Evolutionary conservation across 2,113 vertebrate genomes (phyloP).

Genomic region (Cynopterus brachyotis): DNA sequence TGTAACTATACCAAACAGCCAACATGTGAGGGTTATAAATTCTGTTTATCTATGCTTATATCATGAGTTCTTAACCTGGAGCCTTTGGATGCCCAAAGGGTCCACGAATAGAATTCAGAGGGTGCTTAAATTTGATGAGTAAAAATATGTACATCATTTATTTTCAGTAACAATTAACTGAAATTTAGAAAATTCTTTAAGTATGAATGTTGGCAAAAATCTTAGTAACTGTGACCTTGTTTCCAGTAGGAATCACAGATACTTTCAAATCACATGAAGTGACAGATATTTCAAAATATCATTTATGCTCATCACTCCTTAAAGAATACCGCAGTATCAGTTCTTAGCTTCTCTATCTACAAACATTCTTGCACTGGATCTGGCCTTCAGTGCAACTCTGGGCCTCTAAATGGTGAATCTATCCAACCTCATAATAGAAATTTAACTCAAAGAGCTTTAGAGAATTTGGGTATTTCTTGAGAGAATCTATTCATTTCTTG

Average conservation of each 20-base stretch:
- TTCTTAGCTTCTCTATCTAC: neutral
- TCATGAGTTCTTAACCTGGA: neutral
- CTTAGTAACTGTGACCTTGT: neutral
- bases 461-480: slow-evolving; percentile 8
- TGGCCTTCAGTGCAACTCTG: neutral
- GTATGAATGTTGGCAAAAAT: slow-evolving; percentile 5
- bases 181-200: neutral
- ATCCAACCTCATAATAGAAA: neutral
- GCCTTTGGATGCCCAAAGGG: neutral
- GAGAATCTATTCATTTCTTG: neutral
- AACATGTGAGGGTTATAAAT: neutral
- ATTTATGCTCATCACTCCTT: neutral
- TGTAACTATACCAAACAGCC: neutral
- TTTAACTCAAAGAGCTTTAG: neutral
- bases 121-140: neutral
- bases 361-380: neutral
- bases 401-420: neutral
- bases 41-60: neutral
- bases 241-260: neutral
- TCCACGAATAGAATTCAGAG: neutral
- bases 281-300: neutral
- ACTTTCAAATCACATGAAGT: neutral
- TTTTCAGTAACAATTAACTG: slow-evolving; percentile 32
- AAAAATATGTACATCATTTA: neutral
- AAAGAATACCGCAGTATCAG: neutral